Evolutionary conservation across 2,797 vertebrate species (phyloP), one percentile per base, ranked within the genome.

Genomic region (Adelosebastes latens): DNA sequence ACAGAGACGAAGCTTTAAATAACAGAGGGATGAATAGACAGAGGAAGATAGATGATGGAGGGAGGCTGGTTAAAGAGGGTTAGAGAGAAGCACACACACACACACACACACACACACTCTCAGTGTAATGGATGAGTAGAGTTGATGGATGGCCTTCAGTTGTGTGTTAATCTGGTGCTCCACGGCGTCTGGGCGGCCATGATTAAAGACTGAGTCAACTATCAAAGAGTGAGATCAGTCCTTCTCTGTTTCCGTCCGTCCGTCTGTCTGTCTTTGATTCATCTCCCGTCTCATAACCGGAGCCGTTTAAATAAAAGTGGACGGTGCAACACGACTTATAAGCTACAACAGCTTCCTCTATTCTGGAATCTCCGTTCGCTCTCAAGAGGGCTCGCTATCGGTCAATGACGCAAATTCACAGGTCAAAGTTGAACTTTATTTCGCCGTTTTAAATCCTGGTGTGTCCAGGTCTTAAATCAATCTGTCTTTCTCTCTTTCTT

Each of bases 71-170:
- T 60, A 59, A 58, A 82, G 80, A 75, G 20, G 55, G 53, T 34
- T 29, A 27, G 63, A 46, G 42, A 16, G 72, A 61, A 65, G 1
- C 34, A 29, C 39, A 66, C 25, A 56, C 36, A 61, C 72, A 75
- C 77, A 68, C 77, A 73, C 53, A 79, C 49, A 52, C 77, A 73
- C 74, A 81, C 56, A 77, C 73, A 75, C 66, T 52, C 63, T 25
- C 65, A 7, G 36, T 39, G 75, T 81, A 85, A 90, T 12, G 88
- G 89, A n/a, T 74, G 85, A 82, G 64, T 72, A 75, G 79, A 85
- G 59, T 74, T 91, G 89, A 92, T 89, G 89, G 88, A 93, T 90
- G 89, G 58, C 20, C 67, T 77, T 75, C 71, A 76, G 62, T 86
- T 31, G 71, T 82, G 79, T 77, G 83, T 85, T 90, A 81, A 88